Evolutionary conservation across 1,140 invertebrate species (phyloP).

Genomic region (Calephelis nemesis): DNA sequence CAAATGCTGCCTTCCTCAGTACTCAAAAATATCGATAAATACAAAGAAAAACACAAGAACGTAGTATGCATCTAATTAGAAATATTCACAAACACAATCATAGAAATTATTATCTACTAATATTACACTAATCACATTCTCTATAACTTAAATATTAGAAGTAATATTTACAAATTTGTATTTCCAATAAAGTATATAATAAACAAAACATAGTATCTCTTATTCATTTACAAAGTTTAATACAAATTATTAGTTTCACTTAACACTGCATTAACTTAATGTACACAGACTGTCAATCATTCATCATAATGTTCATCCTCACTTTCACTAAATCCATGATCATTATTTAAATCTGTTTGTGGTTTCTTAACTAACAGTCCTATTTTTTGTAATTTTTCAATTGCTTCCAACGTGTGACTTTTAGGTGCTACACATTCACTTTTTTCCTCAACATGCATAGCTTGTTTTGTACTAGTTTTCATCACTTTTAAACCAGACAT

Average conservation of each 20-base stretch:
- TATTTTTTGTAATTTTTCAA: constrained; percentile 66
- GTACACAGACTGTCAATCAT: constrained; percentile 24
- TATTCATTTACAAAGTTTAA: constrained; percentile 12
- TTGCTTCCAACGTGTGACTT: constrained; percentile 55
- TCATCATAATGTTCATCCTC: constrained; percentile 42
- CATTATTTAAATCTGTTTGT: constrained; percentile 43
- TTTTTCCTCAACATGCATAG: constrained; percentile 48
- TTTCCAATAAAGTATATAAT: constrained; percentile 13
- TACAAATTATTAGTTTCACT: background rate
- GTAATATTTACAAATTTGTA: constrained; percentile 23
- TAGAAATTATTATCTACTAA: background rate
- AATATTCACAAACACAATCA: constrained; percentile 7
- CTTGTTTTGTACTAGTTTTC: constrained; percentile 54
- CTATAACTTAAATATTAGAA: constrained; percentile 23
- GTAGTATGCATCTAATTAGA: background rate
- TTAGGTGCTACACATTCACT: constrained; percentile 45
- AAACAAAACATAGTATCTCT: background rate
- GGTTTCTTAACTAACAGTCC: constrained; percentile 69
- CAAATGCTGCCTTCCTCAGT: background rate
- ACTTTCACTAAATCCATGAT: constrained; percentile 40
- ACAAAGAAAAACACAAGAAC: constrained; percentile 14
- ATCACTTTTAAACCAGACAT: constrained; percentile 56
- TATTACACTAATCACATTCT: constrained; percentile 15
- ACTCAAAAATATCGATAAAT: constrained; percentile 8
- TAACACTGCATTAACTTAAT: constrained; percentile 17